Evolutionary conservation across 2,888 invertebrate species (phyloP), one percentile per base, ranked within the genome.

Genomic region (Nephrotoma flavescens): DNA sequence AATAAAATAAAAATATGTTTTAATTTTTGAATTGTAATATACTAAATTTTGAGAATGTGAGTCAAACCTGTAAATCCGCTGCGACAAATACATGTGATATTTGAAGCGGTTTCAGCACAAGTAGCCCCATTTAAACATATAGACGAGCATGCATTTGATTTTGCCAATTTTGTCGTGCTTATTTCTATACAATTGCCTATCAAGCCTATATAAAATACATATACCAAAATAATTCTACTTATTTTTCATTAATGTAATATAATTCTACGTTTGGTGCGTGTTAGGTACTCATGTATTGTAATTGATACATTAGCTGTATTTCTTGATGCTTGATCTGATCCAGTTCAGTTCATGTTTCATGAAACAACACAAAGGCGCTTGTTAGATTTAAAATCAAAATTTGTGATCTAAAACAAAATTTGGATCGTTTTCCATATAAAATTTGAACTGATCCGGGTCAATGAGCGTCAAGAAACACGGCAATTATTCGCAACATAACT

Each of bases 21-120:
- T 42, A 84, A 84, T 42, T 84, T 84, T 84, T 84, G 84, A 84
- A 84, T 15, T 84, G 12, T 71, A 71, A 71, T 71, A 71, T 71
- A 71, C 71, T 19, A 71, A 71, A 71, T 71, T 71, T 71, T 71
- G 71, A 71, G 7, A 71, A 71, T 84, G 84, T 84, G 84, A 84
- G 84, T 89, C 91, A 90, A 91, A 94, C 95, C 96, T 91, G 93
- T 93, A 90, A 92, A 96, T 88, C 95, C 96, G 87, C 92, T 91
- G 88, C 93, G 92, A 92, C 97, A 97, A 88, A 92, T 91, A 93
- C 97, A 97, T 89, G 93, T 93, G 92, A 94, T 95, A 88, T 94
- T 93, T 88, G 94, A 94, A 88, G 93, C 92, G 86, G 91, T 92
- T 90, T 95, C 94, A 88, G 93, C 91, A 91, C 96, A 96, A 87